These are phyloP conservation scores for Holothuria leucospilota DNA, from an alignment of 53 echinoderm and acorn worm species.

Conservation along the genomic window DNA sequence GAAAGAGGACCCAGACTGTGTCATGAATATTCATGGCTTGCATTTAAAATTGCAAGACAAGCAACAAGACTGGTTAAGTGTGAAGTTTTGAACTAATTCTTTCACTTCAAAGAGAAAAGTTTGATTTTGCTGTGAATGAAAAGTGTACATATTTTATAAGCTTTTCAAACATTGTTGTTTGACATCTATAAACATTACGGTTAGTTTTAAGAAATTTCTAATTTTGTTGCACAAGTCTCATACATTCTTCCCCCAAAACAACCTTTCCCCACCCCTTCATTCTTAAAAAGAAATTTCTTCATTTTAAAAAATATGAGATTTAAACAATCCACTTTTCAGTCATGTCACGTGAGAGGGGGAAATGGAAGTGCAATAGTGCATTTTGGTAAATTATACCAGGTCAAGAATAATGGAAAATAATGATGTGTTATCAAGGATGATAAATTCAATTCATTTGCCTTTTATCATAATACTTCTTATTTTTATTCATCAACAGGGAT, in stretches of 20 bases:
- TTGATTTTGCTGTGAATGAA: not conserved
- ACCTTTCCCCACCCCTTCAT: no score
- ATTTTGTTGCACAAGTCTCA: no score
- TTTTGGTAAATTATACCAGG: not conserved
- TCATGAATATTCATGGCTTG: conserved; percentile 72
- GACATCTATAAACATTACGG: no score
- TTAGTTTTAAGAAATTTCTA: no score
- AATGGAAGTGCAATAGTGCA: no score
- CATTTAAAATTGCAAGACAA: conserved; percentile 89
- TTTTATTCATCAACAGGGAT: conserved; percentile 11
- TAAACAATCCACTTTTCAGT: no score
- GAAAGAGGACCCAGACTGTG: conserved; percentile 25
- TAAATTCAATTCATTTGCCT: not conserved
- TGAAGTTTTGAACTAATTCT: not conserved
- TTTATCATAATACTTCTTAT: not conserved
- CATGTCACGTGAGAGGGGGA: no score
- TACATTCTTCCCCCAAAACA: no score
- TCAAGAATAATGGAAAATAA: not conserved
- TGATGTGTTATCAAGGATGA: not conserved
- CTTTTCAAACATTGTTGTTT: no score
- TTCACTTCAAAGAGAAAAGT: not conserved
- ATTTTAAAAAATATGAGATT: no score
- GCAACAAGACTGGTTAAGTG: conserved; percentile 84
- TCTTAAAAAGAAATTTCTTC: no score
- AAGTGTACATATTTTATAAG: not conserved